Percentiles rank a stretch among this genome's conserved stretches.
These are phyloP conservation scores for Catocala sponsa DNA, from an alignment of 2,888 invertebrate genomes.

Conservation along the genomic window DNA sequence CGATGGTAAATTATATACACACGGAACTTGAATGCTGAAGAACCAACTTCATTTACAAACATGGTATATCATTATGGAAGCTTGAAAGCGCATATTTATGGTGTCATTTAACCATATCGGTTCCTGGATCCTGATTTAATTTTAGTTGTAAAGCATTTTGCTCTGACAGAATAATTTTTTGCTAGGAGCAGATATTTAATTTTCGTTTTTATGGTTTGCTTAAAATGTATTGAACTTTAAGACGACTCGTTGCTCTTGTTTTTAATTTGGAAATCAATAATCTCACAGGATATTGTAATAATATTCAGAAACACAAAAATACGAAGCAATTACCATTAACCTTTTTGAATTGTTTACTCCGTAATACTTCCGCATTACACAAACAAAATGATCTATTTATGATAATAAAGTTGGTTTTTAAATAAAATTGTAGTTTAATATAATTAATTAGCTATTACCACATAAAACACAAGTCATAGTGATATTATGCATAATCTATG, in stretches of 20 bases:
- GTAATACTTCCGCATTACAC: neutral
- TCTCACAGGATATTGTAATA: too few species aligned
- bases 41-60: conserved; percentile 7
- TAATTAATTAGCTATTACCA: neutral
- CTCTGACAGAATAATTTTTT: neutral
- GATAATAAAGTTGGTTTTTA: neutral
- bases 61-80: neutral
- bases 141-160: neutral
- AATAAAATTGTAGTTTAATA: neutral
- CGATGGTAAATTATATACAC: conserved; percentile 27
- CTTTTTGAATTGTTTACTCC: conserved; percentile 11
- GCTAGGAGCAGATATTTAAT: too few species aligned
- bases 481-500: neutral
- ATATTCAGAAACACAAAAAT: conserved; percentile 1
- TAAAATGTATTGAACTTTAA: neutral
- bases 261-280: conserved; percentile 4
- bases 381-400: conserved; percentile 1
- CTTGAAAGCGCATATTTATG: neutral
- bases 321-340: conserved; percentile 9
- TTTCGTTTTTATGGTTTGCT: too few species aligned
- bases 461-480: neutral
- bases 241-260: neutral
- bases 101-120: neutral
- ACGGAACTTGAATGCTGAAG: conserved; percentile 43
- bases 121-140: neutral